Conservation (phyloP, 2,888 invertebrate species). For the Pachydiplax longipennis region DNA sequence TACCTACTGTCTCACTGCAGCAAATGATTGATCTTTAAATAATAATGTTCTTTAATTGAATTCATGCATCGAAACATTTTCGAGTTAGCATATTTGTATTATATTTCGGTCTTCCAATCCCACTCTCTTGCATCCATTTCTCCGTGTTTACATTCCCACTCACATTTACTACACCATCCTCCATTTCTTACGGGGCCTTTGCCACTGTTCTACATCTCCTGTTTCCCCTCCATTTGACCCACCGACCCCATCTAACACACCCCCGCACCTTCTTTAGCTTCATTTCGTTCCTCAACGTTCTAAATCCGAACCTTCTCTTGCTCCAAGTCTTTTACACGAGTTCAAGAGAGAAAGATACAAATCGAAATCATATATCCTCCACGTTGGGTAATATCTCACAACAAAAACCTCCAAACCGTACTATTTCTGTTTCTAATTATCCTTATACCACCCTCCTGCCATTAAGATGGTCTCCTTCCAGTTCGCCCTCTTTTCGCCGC, state of each 20-base stretch:
- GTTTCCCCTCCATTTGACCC: background rate
- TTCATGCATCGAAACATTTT: background rate
- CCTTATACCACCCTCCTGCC: background rate
- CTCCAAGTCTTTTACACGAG: background rate
- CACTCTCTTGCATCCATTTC: background rate
- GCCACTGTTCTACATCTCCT: background rate
- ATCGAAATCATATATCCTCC: constrained; percentile 33
- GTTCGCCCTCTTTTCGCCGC: background rate
- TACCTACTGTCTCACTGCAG: too few species aligned
- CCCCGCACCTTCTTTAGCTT: background rate
- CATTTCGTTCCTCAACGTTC: background rate
- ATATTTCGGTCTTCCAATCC: background rate
- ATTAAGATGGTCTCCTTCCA: background rate
- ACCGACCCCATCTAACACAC: background rate
- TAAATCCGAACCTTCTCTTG: background rate
- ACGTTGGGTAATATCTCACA: constrained; percentile 19
- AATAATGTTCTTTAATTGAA: background rate
- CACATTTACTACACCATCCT: background rate
- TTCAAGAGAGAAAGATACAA: constrained; percentile 32
- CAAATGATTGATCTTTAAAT: background rate
- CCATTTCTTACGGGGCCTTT: background rate
- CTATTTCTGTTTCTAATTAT: constrained; percentile 36
- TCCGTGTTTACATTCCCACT: background rate
- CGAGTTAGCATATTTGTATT: background rate
- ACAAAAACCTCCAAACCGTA: background rate